Conservation (phyloP, 2,888 invertebrate genomes). For the Psylliodes chrysocephalus region DNA sequence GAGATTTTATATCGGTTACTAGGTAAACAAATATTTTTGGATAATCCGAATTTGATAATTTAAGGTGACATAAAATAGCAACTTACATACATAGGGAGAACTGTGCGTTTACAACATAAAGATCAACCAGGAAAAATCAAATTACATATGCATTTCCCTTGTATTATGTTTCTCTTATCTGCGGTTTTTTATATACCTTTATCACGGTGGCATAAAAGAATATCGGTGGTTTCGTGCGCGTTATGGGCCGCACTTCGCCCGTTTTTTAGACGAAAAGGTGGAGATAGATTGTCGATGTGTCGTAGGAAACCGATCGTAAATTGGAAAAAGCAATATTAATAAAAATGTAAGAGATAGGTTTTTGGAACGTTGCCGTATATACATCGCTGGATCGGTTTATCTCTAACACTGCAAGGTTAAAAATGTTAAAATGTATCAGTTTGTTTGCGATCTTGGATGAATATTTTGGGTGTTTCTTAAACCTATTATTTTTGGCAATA, state of each 20-base stretch:
- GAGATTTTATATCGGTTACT: too few species aligned
- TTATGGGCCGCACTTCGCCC: conserved; percentile 39
- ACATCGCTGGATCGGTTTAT: conserved; percentile 8
- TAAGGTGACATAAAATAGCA: too few species aligned
- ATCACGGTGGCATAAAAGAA: conserved; percentile 55
- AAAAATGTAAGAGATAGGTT: conserved; percentile 39
- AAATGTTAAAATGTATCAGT: conserved; percentile 25
- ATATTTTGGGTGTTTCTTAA: too few species aligned
- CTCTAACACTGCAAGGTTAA: not conserved
- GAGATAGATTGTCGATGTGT: conserved; percentile 54
- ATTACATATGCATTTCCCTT: conserved; percentile 63
- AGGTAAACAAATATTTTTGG: too few species aligned
- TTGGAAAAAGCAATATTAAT: conserved; percentile 51
- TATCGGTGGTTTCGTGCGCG: conserved; percentile 41
- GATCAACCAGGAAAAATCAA: conserved; percentile 58
- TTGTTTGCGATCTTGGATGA: not conserved
- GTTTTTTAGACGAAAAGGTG: conserved; percentile 48
- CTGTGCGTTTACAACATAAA: conserved; percentile 23
- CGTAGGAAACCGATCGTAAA: conserved; percentile 54
- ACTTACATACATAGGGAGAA: not conserved
- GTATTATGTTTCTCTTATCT: conserved; percentile 59
- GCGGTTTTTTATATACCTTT: conserved; percentile 60
- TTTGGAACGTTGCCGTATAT: conserved; percentile 17
- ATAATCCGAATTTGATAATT: too few species aligned
- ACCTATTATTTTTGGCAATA: too few species aligned